Base-by-base conservation (phyloP, 1,140 invertebrate genomes). In the Dermatophagoides farinae region DNA sequence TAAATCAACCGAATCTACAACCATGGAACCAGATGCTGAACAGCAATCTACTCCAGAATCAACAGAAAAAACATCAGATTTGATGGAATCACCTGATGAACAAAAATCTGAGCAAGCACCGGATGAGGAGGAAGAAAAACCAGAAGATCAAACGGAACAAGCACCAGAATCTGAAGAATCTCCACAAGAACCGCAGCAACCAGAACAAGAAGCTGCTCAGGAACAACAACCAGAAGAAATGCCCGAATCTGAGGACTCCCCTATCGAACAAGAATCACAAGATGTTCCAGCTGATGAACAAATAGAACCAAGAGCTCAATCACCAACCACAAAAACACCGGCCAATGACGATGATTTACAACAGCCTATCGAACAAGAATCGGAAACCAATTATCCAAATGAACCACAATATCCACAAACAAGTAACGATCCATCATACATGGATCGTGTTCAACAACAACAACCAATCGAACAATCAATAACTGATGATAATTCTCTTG, bases 31-130 rank as follows among this genome's bases (percentile, higher is more conserved):
- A 8, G 20, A 46, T 18, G 44, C 46, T 39, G 58, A 49, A n/a
- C 10, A 6, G 23, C n/a, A 60, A 37, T 50, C 58, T 1, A 50
- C 43, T 40, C n/a, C 38, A 47, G 58, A 49, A 50, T 12, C 43
- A n/a, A 25, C 6, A 2, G 58, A 60, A 41, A 51, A 60, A 39
- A 60, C 11, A 43, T 22, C 58, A 1, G 58, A 60, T 31, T 31
- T 31, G 40, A 44, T 49, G n/a, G 43, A 18, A 11, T n/a, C 58
- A 37, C 18, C 16, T 4, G 58, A 49, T 41, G 58, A 60, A 25
- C 43, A 53, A 39, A 47, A 60, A 40, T 43, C 41, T 6, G 41
- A 60, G 31, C 43, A 57, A 11, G 14, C 37, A 9, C 14, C 55
- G 6, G 23, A 6, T 20, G 58, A 60, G 22, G 11, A 60, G 4